Evolutionary conservation across 2,113 vertebrate species (phyloP).

Genomic region (Oreochromis aureus): DNA sequence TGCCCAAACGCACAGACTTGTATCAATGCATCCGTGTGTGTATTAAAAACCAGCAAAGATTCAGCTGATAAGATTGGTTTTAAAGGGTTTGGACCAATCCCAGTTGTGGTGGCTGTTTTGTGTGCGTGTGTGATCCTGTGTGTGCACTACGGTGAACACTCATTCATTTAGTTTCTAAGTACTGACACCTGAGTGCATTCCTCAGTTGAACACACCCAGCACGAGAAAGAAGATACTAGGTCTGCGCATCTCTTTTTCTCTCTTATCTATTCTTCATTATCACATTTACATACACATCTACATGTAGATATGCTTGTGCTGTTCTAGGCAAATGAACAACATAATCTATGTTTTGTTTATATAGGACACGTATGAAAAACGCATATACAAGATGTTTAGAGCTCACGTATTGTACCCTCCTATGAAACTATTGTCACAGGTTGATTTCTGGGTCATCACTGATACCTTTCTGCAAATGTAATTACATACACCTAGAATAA

Average conservation of each 20-base stretch:
- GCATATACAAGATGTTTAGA: neutral
- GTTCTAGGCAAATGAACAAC: neutral
- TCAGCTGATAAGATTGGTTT: constrained; percentile 19
- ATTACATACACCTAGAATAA: neutral
- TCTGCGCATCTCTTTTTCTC: neutral
- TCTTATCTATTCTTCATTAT: neutral
- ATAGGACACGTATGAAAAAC: neutral
- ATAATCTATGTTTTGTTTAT: neutral
- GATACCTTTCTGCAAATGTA: neutral
- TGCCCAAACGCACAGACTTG: neutral
- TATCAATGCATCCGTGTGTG: neutral
- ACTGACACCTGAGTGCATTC: constrained; percentile 56
- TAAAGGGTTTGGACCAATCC: constrained; percentile 7
- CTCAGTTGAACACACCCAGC: constrained; percentile 35
- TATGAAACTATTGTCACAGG: neutral
- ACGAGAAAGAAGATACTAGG: constrained; percentile 13
- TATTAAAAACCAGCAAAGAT: constrained; percentile 32
- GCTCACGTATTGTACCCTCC: neutral
- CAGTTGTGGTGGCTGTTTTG: neutral
- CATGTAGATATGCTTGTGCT: neutral
- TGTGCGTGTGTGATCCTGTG: neutral
- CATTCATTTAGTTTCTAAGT: constrained; percentile 13
- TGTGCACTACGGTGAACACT: neutral
- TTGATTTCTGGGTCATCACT: neutral
- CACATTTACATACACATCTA: neutral